Conservation (phyloP, 1,140 invertebrate species). For the Nilaparvata lugens region DNA sequence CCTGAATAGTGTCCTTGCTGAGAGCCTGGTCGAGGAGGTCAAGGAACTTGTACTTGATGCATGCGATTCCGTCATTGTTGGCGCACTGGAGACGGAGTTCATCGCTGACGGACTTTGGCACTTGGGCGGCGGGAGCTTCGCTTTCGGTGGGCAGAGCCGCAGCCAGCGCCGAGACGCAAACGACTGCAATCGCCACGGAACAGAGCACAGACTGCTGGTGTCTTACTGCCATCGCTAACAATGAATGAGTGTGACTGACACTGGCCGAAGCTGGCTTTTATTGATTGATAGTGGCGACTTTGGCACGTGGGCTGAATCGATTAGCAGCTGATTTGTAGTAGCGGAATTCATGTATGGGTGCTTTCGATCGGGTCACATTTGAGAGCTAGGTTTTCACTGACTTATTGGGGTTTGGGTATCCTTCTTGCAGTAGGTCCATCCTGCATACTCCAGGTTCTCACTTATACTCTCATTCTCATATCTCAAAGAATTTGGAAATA, state of each 20-base stretch:
- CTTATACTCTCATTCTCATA: too few species aligned
- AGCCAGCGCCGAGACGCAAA: slow-evolving; percentile 2
- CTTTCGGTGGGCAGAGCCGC: slow-evolving; percentile 32
- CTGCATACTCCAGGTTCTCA: too few species aligned
- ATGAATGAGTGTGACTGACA: not conserved
- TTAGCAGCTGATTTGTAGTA: too few species aligned
- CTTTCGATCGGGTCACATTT: too few species aligned
- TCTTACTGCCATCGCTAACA: not conserved
- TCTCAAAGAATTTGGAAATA: too few species aligned
- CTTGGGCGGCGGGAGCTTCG: slow-evolving; percentile 27
- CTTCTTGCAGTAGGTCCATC: too few species aligned
- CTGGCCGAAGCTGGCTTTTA: not conserved
- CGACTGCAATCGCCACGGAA: not conserved
- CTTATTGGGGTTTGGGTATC: too few species aligned
- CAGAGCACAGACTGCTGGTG: not conserved
- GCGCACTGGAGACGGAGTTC: slow-evolving; percentile 60
- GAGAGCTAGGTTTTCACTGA: too few species aligned
- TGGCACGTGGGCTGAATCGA: too few species aligned
- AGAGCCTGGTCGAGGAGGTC: slow-evolving; percentile 65
- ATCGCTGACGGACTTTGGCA: slow-evolving; percentile 60
- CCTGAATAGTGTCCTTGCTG: slow-evolving; percentile 66
- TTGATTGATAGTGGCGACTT: not conserved
- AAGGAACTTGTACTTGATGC: slow-evolving; percentile 71
- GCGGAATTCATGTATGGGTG: too few species aligned
- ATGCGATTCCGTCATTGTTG: slow-evolving; percentile 65